Conservation (phyloP, 2,888 invertebrate species). For the Uropetala carovei region DNA sequence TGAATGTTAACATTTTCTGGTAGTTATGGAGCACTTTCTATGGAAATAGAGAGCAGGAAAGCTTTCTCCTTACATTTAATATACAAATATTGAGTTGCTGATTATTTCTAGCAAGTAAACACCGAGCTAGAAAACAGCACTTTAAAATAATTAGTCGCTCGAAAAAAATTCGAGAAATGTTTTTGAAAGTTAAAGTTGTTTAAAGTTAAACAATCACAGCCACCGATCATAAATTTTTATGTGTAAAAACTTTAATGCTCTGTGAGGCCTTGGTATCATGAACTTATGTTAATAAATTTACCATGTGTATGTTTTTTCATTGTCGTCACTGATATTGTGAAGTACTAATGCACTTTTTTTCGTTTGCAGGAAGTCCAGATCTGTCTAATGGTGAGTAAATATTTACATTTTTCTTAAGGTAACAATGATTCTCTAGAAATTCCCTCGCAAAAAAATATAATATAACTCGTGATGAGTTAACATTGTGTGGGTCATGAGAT, state of each 20-base stretch:
- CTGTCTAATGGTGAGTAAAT: neutral
- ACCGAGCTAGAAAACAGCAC: too few relatives aligned
- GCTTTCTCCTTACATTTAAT: too few relatives aligned
- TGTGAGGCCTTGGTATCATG: neutral
- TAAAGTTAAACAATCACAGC: neutral
- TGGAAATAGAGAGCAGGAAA: too few relatives aligned
- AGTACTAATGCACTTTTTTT: neutral
- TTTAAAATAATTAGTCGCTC: too few relatives aligned
- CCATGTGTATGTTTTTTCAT: neutral
- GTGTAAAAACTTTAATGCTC: neutral
- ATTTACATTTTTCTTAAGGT: neutral
- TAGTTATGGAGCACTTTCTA: too few relatives aligned
- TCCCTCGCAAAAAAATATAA: neutral
- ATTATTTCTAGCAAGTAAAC: too few relatives aligned
- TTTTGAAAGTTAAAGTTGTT: too few relatives aligned
- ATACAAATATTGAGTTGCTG: too few relatives aligned
- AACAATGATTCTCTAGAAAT: neutral
- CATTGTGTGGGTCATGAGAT: neutral
- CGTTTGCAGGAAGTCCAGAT: neutral
- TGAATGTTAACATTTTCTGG: too few relatives aligned
- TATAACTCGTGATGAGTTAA: neutral
- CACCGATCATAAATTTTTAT: neutral
- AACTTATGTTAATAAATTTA: neutral
- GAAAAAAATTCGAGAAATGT: too few relatives aligned
- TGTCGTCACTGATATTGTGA: neutral